Base-by-base conservation (phyloP, 2,888 invertebrate genomes). In the Harpagoxenus sublaevis region DNA sequence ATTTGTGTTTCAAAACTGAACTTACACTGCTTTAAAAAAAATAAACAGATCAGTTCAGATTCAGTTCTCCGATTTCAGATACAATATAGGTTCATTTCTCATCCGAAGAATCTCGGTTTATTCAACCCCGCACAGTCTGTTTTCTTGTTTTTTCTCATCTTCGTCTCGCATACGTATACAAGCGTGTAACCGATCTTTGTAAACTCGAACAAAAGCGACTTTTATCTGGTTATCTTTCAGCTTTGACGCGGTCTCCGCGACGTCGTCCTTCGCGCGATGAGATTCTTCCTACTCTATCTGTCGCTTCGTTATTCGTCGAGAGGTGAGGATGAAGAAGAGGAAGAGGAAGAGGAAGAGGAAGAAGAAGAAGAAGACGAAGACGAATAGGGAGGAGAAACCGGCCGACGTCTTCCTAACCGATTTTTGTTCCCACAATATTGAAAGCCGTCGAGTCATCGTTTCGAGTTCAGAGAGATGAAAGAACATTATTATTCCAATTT, bases 401-500 rank as follows among this genome's bases (percentile, higher is more conserved):
- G 88, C 92, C 91, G 91, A 89, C 89, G 90, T 90, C 90, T 91
- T 88, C 88, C 88, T 87, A 85, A 89, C 91, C 90, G 89, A 93
- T 91, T 94, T 92, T 92, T 91, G 94, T 94, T 94, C 94, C 94
- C 94, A 94, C 94, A 94, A 94, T 94, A 93, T 93, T 94, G 94
- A 94, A 94, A 94, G 93, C 85, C 92, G 94, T 93, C 93, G 94
- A 94, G 94, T 95, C 94, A 95, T 94, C 93, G 91, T 94, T 94
- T 94, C 92, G 92, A 93, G 92, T 92, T 91, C 91, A 88, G 93
- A 93, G 91, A 92, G 93, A 94, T 92, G 92, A 93, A 92, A 93
- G 93, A 94, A 94, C 93, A 93, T 94, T 94, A 94, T 94, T 94
- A 94, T 94, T 94, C 94, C 94, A 94, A 94, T 94, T 94, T 94